phyloP scores from a whole-genome alignment of 1,140 invertebrate species.

The Limonius californicus region DNA sequence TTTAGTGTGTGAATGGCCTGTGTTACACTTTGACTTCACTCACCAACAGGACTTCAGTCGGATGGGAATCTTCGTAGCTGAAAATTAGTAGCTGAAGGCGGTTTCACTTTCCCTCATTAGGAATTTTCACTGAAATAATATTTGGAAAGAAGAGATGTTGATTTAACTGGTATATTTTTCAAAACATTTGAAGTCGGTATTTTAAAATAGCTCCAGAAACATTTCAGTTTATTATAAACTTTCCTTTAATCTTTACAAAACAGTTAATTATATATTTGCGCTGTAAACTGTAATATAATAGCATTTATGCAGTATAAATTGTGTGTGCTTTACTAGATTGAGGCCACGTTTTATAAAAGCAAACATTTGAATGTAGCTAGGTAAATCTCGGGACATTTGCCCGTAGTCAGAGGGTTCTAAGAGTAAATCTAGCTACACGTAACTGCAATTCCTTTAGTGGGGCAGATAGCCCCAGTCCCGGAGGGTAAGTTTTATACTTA shows the following conservation, averaged over 20 bases:
- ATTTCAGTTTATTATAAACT: no score
- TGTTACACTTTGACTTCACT: background rate
- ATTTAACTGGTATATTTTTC: background rate
- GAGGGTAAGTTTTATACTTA: slow-evolving; percentile 30
- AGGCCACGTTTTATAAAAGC: no score
- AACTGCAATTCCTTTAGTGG: slow-evolving; percentile 22
- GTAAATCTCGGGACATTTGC: slow-evolving; percentile 13
- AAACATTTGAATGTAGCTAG: slow-evolving; percentile 11
- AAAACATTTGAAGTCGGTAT: no score
- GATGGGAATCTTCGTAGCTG: background rate
- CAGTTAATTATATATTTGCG: no score
- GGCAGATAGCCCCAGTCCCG: slow-evolving; percentile 21
- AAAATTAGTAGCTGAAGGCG: background rate
- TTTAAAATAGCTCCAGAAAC: no score
- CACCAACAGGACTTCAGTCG: no score
- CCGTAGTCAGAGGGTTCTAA: slow-evolving; percentile 11
- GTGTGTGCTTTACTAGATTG: no score
- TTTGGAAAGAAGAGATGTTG: background rate
- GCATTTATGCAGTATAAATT: no score
- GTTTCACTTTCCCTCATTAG: background rate
- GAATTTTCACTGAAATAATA: background rate
- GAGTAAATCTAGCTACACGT: slow-evolving; percentile 24
- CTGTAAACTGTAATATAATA: no score
- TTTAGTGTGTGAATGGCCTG: background rate
- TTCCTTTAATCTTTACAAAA: no score